phyloP scores from a whole-genome alignment of 2,888 invertebrate genomes.

The Lepidocyrtoides sp. region DNA sequence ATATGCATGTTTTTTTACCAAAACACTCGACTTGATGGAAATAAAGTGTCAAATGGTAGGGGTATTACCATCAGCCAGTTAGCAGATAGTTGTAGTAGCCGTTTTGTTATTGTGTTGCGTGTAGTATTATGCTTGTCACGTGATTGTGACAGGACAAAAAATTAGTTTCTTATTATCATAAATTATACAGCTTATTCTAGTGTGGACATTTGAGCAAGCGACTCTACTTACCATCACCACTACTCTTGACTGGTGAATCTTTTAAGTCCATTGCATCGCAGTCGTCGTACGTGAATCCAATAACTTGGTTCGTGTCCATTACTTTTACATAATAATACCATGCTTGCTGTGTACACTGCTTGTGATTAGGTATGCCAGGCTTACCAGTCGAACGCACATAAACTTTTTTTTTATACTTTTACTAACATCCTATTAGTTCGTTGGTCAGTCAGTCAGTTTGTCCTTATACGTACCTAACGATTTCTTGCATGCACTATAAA shows the following conservation, averaged over 20 bases:
- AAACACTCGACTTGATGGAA: not conserved
- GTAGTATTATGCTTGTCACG: slow-evolving; percentile 47
- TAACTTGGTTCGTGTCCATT: not conserved
- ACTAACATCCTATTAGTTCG: not conserved
- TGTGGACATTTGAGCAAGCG: slow-evolving; percentile 31
- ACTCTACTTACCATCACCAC: slow-evolving; percentile 7
- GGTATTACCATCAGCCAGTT: not conserved
- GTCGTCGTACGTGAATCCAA: slow-evolving; percentile 7
- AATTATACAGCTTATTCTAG: slow-evolving; percentile 34
- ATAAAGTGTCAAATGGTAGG: slow-evolving; percentile 55
- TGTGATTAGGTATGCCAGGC: too few species aligned
- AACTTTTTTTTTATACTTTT: not conserved
- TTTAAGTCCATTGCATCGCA: not conserved
- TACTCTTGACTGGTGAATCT: not conserved
- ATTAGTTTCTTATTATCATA: slow-evolving; percentile 48
- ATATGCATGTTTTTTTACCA: not conserved
- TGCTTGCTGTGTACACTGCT: too few species aligned
- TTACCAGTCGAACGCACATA: not conserved
- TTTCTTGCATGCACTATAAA: not conserved
- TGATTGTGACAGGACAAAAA: slow-evolving; percentile 57
- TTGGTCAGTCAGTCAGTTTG: not conserved
- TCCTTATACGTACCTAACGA: not conserved
- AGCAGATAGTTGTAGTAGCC: too few species aligned
- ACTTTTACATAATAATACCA: too few species aligned
- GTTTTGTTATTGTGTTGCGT: not conserved